Base-by-base conservation (phyloP, 2,888 invertebrate species). In the Coecobrya sp. region DNA sequence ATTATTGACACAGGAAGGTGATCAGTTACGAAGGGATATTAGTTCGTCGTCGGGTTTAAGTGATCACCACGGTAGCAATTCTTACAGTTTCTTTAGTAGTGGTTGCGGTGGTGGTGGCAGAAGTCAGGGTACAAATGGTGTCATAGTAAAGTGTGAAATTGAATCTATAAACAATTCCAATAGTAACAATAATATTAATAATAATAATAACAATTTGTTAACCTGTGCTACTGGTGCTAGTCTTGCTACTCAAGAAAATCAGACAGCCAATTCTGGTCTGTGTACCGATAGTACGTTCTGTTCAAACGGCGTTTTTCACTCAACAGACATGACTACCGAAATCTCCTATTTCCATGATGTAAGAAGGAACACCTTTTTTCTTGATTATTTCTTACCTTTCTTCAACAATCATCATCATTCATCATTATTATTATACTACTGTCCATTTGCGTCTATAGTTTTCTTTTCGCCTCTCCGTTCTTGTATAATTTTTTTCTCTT, bases 341-440 rank as follows among this genome's bases (percentile, higher is more conserved):
- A 94, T 94, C 68, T 94, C 94, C n/a, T 94, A 94, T 82, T 94
- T 94, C 73, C 94, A 94, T 73, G 94, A 94, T 93, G 94, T 94
- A 93, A 94, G 94, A 93, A 94, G 94, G 88, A 81, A 65, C 8
- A 30, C 65, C 27, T 30, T 55, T 19, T n/a, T n/a, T n/a, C n/a
- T n/a, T 82, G 11, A 19, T 76, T 36, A 10, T 45, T 36, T 7
- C 10, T 82, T 10, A n/a, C 59, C 59, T 36, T 59, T 82, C 10
- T 59, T 36, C 19, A 45, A 49, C 22, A 36, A 36, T n/a, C n/a
- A 36, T 36, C 36, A 36, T 36, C 36, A 36, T 36, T 36, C 2
- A 22, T 5, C 25, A 1, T 13, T 27, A 52, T 49, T 49, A 13
- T 42, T 10, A 22, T 45, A 1, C 45, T 19, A 25, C 59, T 2